Evolutionary conservation across 1,140 invertebrate species (phyloP).

Genomic region (Atta cephalotes): DNA sequence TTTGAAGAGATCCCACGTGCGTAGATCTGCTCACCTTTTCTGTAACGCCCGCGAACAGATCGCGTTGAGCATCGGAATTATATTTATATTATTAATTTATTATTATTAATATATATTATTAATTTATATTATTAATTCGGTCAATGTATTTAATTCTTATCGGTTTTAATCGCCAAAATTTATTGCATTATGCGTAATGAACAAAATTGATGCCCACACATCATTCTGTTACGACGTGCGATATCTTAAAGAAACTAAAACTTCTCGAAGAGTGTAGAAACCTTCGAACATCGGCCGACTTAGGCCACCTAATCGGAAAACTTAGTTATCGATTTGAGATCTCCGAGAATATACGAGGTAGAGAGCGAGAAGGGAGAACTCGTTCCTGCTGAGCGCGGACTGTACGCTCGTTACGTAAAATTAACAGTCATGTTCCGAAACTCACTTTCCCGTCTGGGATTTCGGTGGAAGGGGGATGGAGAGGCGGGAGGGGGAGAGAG

Average conservation of each 20-base stretch:
- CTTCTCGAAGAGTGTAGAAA: background rate
- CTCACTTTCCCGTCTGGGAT: slow-evolving; percentile 81
- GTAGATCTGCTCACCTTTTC: background rate
- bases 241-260: background rate
- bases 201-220: background rate
- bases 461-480: slow-evolving; percentile 55
- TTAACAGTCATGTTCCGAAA: slow-evolving; percentile 80
- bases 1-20: background rate
- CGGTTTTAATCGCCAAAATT: background rate
- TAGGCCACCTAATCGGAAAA: slow-evolving; percentile 42
- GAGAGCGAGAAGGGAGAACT: slow-evolving; percentile 67
- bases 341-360: slow-evolving; percentile 58
- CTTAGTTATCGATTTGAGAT: slow-evolving; percentile 60
- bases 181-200: background rate
- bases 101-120: background rate
- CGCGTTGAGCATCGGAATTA: background rate
- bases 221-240: background rate
- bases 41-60: background rate
- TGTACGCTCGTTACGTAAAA: slow-evolving; percentile 79
- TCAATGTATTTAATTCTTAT: background rate
- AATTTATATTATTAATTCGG: background rate
- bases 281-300: background rate
- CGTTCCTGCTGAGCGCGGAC: slow-evolving; percentile 60
- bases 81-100: background rate
- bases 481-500: no score